phyloP scores from a whole-genome alignment of 2,113 vertebrate genomes.

The Elachura formosa region DNA sequence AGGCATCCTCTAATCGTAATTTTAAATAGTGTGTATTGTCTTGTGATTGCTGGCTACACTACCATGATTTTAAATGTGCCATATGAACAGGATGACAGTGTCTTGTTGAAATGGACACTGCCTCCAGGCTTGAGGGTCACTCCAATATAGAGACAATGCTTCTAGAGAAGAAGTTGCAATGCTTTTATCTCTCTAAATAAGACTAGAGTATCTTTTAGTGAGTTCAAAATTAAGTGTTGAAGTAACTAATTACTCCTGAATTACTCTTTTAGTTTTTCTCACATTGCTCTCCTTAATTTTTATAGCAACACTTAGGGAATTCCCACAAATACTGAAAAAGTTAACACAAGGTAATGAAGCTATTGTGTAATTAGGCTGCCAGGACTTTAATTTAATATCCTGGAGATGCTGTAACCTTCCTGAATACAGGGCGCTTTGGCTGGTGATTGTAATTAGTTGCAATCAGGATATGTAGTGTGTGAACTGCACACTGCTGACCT shows the following conservation, averaged over 20 bases:
- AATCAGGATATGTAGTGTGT: rapidly evolving
- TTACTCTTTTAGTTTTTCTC: neutral
- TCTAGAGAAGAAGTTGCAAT: neutral
- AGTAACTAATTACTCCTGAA: neutral
- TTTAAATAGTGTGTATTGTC: neutral
- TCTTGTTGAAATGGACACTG: neutral
- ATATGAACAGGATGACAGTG: neutral
- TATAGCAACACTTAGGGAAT: neutral
- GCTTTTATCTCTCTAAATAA: neutral
- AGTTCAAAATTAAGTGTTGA: neutral
- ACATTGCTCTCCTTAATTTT: neutral
- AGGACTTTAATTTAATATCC: neutral
- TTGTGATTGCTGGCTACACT: neutral
- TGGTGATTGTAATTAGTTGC: neutral
- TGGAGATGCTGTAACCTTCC: neutral
- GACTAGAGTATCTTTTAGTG: neutral
- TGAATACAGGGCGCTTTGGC: rapidly evolving
- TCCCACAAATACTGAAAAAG: neutral
- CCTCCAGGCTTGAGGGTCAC: neutral
- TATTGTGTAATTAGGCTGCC: neutral
- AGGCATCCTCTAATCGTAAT: neutral
- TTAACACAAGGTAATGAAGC: neutral
- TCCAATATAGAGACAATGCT: neutral
- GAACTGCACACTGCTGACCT: neutral
- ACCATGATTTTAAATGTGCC: neutral